phyloP scores from a whole-genome alignment of 2,797 vertebrate species.

The Cirrhinus molitorella region DNA sequence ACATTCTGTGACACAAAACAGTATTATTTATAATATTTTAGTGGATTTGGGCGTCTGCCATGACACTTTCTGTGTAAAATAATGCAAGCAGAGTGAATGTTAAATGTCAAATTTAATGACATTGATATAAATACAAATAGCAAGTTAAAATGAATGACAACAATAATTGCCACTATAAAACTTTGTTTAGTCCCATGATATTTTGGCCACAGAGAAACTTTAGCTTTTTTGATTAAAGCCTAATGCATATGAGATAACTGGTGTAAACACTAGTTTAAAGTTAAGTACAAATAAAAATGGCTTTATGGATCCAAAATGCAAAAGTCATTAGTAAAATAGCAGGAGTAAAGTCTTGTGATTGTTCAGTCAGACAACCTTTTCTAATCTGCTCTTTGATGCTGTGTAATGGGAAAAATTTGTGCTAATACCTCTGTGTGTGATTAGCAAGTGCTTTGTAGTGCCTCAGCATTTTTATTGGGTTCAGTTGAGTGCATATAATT shows the following conservation, averaged over 20 bases:
- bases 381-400: conserved; percentile 56
- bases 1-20: too few species aligned
- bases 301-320: neutral
- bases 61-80: too few species aligned
- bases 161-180: neutral
- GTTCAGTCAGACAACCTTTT: conserved; percentile 32
- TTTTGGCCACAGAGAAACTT: neutral
- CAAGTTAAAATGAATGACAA: too few species aligned
- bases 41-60: too few species aligned
- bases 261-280: neutral
- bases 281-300: neutral
- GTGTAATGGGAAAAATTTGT: conserved; percentile 25
- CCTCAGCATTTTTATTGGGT: neutral
- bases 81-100: neutral
- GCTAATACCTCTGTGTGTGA: conserved; percentile 34
- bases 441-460: conserved; percentile 30
- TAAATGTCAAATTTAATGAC: neutral
- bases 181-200: neutral
- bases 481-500: neutral
- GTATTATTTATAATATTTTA: too few species aligned
- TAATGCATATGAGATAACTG: neutral
- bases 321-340: neutral
- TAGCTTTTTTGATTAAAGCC: neutral
- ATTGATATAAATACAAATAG: neutral
- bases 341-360: conserved; percentile 43